A percentile compares a stretch with the other conserved stretches of the same genome.
These are phyloP conservation scores for Decapterus maruadsi DNA, from an alignment of 2,797 vertebrate genomes.

Conservation along the genomic window DNA sequence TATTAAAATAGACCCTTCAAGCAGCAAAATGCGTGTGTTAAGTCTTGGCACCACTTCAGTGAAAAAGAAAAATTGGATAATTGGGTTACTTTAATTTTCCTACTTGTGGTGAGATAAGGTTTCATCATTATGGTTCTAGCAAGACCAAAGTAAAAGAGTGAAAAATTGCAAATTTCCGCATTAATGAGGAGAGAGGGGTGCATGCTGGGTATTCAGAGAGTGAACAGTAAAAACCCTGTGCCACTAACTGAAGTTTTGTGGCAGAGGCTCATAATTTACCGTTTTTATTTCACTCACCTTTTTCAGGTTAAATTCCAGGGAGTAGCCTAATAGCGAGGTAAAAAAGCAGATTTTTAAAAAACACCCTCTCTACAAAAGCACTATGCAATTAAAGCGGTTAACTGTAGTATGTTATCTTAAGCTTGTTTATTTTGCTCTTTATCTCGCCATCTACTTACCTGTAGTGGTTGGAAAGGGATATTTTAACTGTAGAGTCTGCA, in stretches of 20 bases:
- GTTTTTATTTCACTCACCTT: neutral
- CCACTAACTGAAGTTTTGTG: neutral
- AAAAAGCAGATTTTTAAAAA: neutral
- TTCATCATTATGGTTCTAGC: conserved; percentile 18
- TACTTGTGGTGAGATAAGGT: conserved; percentile 2
- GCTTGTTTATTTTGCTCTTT: neutral
- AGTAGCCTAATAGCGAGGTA: neutral
- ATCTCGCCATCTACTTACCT: neutral
- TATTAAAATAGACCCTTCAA: too few relatives aligned
- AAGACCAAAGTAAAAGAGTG: neutral
- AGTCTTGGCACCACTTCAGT: neutral
- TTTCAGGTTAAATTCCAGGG: neutral
- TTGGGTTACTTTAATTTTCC: neutral
- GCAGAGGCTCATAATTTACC: neutral
- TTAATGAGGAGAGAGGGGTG: neutral
- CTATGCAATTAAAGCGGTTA: neutral
- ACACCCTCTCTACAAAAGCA: neutral
- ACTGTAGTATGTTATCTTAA: neutral
- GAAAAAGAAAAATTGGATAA: neutral
- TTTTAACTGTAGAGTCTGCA: neutral
- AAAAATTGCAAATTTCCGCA: neutral
- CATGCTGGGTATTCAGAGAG: neutral
- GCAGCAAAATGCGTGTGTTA: neutral
- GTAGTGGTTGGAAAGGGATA: neutral
- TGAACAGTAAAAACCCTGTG: neutral